Conservation (phyloP, 2,888 invertebrate species). For the Physocephala rufipes region DNA sequence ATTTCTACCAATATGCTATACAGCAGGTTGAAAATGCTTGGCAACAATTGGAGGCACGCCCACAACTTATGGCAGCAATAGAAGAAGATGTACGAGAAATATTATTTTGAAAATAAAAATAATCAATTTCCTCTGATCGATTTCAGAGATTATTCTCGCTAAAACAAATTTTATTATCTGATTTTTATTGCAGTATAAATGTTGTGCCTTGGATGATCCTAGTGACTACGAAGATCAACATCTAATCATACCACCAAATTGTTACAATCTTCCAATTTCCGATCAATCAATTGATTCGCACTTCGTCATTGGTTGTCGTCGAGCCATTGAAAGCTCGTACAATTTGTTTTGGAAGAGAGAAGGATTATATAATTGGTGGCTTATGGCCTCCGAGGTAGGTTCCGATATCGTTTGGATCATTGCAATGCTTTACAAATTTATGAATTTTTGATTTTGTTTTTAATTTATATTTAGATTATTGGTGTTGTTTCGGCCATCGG, state of each 20-base stretch:
- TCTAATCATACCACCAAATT: constrained; percentile 51
- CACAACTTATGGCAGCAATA: constrained; percentile 50
- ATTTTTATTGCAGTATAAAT: constrained; percentile 45
- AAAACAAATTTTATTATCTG: not conserved
- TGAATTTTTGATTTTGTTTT: not conserved
- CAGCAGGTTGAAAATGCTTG: constrained; percentile 55
- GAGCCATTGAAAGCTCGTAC: constrained; percentile 48
- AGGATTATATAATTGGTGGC: constrained; percentile 53
- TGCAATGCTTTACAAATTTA: not conserved
- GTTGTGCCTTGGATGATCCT: constrained; percentile 53
- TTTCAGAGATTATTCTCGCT: not conserved
- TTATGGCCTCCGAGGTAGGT: constrained; percentile 45
- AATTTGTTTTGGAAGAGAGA: constrained; percentile 52
- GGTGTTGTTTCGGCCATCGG: constrained; percentile 40
- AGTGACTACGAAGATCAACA: constrained; percentile 52
- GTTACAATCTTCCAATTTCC: constrained; percentile 47
- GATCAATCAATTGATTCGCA: constrained; percentile 37
- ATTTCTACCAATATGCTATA: constrained; percentile 47
- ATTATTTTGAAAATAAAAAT: not conserved
- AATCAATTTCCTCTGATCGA: not conserved
- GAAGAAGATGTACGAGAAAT: constrained; percentile 45
- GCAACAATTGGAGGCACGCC: constrained; percentile 48
- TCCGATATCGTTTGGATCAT: not conserved
- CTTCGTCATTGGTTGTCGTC: constrained; percentile 51
- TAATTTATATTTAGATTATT: constrained; percentile 37